phyloP scores from a whole-genome alignment of 2,888 invertebrate genomes.

The Agrochola macilenta region DNA sequence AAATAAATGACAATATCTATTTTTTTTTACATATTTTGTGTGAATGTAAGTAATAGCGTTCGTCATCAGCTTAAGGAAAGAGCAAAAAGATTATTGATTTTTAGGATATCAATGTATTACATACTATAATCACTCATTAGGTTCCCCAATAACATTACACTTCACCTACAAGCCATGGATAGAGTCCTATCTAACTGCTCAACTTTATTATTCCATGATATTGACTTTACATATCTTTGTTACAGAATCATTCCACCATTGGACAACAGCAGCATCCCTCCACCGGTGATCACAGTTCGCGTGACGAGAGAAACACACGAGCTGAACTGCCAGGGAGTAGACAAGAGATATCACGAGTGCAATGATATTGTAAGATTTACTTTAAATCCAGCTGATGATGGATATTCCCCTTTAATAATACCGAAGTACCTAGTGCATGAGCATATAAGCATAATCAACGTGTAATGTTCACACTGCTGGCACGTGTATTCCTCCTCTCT shows the following conservation, averaged over 20 bases:
- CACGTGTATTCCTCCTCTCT: too few relatives aligned
- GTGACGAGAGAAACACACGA: constrained; percentile 75
- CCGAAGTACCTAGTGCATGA: not conserved
- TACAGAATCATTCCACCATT: constrained; percentile 72
- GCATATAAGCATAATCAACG: too few relatives aligned
- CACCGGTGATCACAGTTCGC: constrained; percentile 77
- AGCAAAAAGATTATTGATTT: not conserved
- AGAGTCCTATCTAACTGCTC: not conserved
- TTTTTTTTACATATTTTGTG: too few relatives aligned
- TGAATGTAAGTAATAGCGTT: too few relatives aligned
- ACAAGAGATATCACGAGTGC: constrained; percentile 95
- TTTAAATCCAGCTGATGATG: not conserved
- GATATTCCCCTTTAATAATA: not conserved
- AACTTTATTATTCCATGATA: not conserved
- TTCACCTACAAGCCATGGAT: not conserved
- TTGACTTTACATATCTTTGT: constrained; percentile 64
- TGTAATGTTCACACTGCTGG: too few relatives aligned
- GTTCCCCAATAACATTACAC: not conserved
- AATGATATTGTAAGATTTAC: constrained; percentile 92
- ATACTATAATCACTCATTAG: too few relatives aligned
- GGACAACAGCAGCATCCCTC: constrained; percentile 64
- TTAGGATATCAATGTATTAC: not conserved
- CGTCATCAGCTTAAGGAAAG: not conserved
- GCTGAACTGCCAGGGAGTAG: constrained; percentile 93
- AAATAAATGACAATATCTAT: not conserved